Base-by-base conservation (phyloP, 2,797 vertebrate species). In the Natrix natrix region DNA sequence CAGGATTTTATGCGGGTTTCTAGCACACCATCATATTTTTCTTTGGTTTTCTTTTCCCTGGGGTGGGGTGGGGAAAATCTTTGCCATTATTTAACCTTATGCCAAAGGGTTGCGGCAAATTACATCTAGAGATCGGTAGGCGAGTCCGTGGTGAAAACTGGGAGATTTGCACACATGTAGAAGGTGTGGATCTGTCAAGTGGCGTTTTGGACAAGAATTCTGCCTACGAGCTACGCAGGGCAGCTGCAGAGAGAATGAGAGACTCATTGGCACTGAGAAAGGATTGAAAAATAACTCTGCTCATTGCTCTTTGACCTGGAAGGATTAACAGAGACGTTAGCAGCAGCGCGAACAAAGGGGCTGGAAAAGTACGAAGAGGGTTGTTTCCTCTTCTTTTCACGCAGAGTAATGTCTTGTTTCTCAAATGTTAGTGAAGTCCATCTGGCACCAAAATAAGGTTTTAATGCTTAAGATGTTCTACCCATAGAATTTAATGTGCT, bases 261-360 rank as follows among this genome's bases (percentile, higher is more conserved):
- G 7, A 24, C 54, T 90, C 0, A 0, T 17, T 89, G 90, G 89
- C 55, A 54, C 0, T 83, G 60, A 28, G 12, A 26, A 32, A 86
- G 60, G 61, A 2, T 37, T 61, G 91, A 89, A 1, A 11, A 93
- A 66, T 0, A 66, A 88, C 56, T 91, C 52, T 69, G 63, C 63
- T 91, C 0, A 83, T 89, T 94, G 92, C 24, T 90, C 88, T 92
- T 61, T 91, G 92, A 88, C 93, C 60, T n/a, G 1, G 59, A 61
- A 52, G 22, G 88, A 86, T 90, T 78, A 74, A 54, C 55, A 3
- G 0, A 1, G 26, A 17, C 26, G 12, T 1, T 91, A 3, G 26
- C 92, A 92, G 32, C 86, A 93, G 8, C 24, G 43, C 32, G 32
- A 89, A 56, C 22, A 90, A 88, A 91, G 61, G 78, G 48, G 43